A percentile compares a stretch with the other conserved stretches of the same genome.
phyloP scores from a whole-genome alignment of 2,888 invertebrate species.

The Camptogramma bilineatum region DNA sequence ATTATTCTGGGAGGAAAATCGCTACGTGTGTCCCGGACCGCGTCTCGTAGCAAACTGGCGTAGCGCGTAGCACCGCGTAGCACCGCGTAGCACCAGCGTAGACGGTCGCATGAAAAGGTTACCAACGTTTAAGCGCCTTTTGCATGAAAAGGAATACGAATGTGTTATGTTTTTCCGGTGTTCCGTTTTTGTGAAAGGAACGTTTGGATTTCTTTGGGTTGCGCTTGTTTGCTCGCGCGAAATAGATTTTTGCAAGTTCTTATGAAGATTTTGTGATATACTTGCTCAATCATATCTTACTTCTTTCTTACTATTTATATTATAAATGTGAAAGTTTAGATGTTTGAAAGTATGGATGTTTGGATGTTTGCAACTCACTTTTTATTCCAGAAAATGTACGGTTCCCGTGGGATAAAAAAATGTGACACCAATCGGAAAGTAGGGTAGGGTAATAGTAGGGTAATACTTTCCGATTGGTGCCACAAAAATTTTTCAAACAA shows the following conservation, averaged over 20 bases:
- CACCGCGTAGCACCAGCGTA: constrained; percentile 62
- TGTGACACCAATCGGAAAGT: too few species aligned
- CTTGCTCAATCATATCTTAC: constrained; percentile 7
- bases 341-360: too few species aligned
- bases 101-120: constrained; percentile 73
- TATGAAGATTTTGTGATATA: constrained; percentile 3
- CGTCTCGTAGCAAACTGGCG: constrained; percentile 60
- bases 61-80: constrained; percentile 60
- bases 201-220: constrained; percentile 67
- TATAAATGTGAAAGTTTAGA: too few species aligned
- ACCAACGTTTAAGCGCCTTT: constrained; percentile 77
- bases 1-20: neutral
- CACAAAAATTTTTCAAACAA: too few species aligned
- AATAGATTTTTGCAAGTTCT: constrained; percentile 30
- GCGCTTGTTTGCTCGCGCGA: constrained; percentile 44
- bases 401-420: too few species aligned
- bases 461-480: too few species aligned
- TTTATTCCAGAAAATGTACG: too few species aligned
- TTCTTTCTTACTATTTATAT: neutral
- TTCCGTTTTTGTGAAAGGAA: constrained; percentile 72
- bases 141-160: constrained; percentile 75
- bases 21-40: constrained; percentile 58
- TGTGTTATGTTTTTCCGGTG: constrained; percentile 73
- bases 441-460: too few species aligned
- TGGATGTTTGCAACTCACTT: too few species aligned